These are phyloP conservation scores for Euwallacea similis DNA, from an alignment of 1,140 invertebrate genomes.

Conservation along the genomic window DNA sequence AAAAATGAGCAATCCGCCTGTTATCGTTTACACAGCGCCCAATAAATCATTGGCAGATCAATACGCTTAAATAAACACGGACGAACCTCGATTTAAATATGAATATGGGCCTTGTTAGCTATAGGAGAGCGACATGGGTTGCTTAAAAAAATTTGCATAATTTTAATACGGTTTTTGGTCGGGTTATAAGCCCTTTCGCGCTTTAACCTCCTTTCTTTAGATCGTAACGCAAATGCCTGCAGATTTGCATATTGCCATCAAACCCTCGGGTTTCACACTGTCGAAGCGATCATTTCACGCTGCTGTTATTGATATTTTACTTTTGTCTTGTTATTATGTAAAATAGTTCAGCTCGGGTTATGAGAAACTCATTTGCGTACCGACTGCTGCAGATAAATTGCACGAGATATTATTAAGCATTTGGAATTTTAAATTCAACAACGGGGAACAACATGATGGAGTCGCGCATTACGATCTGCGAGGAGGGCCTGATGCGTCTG, in stretches of 20 bases:
- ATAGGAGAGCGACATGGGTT: not conserved
- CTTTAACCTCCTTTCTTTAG: slow-evolving; percentile 6
- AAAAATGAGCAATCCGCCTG: not conserved
- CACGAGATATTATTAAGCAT: too few relatives aligned
- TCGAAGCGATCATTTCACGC: not conserved
- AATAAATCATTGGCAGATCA: slow-evolving; percentile 9
- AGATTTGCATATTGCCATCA: slow-evolving; percentile 10
- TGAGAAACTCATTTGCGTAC: too few relatives aligned
- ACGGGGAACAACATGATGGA: too few relatives aligned
- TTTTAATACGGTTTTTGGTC: slow-evolving; percentile 12
- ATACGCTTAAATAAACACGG: slow-evolving; percentile 14
- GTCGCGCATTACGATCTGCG: too few relatives aligned
- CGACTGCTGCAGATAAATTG: too few relatives aligned
- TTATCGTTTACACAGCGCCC: not conserved
- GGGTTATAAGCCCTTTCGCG: slow-evolving; percentile 14
- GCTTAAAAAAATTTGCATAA: slow-evolving; percentile 9
- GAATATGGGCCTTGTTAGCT: slow-evolving; percentile 13
- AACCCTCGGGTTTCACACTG: not conserved
- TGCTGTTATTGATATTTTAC: too few relatives aligned
- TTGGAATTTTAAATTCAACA: too few relatives aligned
- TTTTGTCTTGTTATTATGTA: too few relatives aligned
- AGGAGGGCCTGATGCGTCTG: too few relatives aligned
- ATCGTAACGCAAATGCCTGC: slow-evolving; percentile 4
- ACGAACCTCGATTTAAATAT: slow-evolving; percentile 6
- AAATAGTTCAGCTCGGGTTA: too few relatives aligned